Evolutionary conservation across 2,113 vertebrate species (phyloP).

Genomic region (Mus pahari): DNA sequence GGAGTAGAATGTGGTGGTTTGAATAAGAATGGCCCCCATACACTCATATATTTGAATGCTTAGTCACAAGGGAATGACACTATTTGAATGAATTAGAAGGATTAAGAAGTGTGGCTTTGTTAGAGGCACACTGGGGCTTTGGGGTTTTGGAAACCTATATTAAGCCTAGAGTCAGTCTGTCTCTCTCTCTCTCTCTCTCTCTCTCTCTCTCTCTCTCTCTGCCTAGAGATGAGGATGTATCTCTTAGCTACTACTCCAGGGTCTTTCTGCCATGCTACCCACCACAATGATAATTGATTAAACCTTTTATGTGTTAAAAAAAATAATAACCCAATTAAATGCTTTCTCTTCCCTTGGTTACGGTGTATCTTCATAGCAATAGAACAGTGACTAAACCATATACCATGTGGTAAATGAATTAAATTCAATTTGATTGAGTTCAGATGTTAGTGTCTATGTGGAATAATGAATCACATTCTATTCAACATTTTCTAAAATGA

Average conservation of each 20-base stretch:
- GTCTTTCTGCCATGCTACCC: background rate
- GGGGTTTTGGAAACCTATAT: background rate
- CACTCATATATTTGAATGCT: background rate
- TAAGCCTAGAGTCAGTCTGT: background rate
- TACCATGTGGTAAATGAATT: slow-evolving; percentile 66
- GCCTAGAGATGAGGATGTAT: background rate
- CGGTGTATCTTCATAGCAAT: background rate
- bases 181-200: background rate
- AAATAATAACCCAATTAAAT: too few relatives aligned
- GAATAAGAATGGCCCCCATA: background rate
- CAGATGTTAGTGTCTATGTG: slow-evolving; percentile 72
- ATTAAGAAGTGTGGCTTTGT: background rate
- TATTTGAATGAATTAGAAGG: background rate
- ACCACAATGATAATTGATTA: background rate
- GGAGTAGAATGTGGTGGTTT: background rate
- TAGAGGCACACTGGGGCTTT: background rate
- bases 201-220: background rate
- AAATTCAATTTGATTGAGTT: slow-evolving; percentile 68
- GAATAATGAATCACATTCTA: slow-evolving; percentile 74
- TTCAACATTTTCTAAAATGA: slow-evolving; percentile 71
- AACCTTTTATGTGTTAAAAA: background rate
- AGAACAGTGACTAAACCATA: too few relatives aligned
- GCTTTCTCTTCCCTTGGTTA: too few relatives aligned
- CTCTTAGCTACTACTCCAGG: background rate
- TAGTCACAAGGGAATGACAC: background rate